Percentiles rank a stretch among this genome's conserved stretches.
Conservation (phyloP, 2,113 vertebrate species). For the Trogon melanurus region DNA sequence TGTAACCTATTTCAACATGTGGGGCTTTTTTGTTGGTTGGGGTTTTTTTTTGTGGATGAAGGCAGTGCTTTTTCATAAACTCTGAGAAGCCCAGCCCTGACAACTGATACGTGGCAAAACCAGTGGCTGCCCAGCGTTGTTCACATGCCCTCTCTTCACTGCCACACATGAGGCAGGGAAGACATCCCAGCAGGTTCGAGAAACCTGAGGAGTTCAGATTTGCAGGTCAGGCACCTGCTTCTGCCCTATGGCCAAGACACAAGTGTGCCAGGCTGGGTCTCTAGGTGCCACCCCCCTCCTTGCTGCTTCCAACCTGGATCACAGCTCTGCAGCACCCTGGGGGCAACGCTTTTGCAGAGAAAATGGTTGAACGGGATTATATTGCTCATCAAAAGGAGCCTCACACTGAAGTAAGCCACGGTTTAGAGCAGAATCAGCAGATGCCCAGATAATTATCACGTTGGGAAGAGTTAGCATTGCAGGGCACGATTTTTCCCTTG, state of each 20-base stretch:
- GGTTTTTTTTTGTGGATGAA: neutral
- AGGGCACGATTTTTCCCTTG: neutral
- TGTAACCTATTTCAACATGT: neutral
- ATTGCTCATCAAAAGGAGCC: neutral
- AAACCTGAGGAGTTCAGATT: neutral
- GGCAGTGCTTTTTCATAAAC: neutral
- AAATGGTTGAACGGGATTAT: neutral
- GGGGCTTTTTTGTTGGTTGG: rapidly evolving
- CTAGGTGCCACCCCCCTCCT: neutral
- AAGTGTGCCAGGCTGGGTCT: neutral
- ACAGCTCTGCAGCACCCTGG: neutral
- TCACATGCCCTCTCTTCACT: neutral
- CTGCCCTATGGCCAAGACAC: neutral
- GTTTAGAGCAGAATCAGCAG: neutral
- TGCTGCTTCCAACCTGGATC: neutral
- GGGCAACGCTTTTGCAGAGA: neutral
- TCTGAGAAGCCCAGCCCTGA: neutral
- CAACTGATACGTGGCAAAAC: neutral
- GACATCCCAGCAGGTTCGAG: neutral
- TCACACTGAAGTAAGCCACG: neutral
- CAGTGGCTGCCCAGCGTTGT: neutral
- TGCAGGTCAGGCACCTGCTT: neutral
- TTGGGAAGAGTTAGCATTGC: neutral
- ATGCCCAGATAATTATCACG: neutral
- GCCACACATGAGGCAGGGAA: rapidly evolving